Evolutionary conservation across 2,888 invertebrate species (phyloP), one percentile per base, ranked within the genome.

Genomic region (Patella ulyssiponensis): DNA sequence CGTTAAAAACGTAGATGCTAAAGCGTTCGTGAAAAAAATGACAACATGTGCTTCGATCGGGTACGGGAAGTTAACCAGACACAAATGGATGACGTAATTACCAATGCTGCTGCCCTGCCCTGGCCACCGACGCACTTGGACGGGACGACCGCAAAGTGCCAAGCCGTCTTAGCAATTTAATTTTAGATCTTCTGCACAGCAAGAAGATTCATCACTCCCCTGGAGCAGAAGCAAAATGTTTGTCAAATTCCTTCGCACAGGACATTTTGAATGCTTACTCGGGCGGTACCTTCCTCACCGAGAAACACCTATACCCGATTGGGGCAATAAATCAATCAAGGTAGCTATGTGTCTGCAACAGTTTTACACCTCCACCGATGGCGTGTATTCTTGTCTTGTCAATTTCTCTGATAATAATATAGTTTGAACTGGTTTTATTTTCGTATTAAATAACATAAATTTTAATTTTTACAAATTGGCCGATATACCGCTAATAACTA

Each of bases 171-270:
- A 58, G 12, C n/a, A 58, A 58, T 58, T 58, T 58, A 5, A 58
- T 58, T 58, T 58, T 58, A n/a, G 15, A 58, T 14, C 17, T 14
- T 11, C 15, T 58, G n/a, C 58, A 58, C 58, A 14, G 58, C n/a
- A 58, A 58, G n/a, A 58, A 58, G 58, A n/a, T 58, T 58, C 58
- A 58, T 58, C 58, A 58, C 58, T n/a, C 58, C 58, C 58, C 15
- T 58, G 11, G 58, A 58, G 58, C 15, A 58, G 58, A 58, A 58
- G 58, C n/a, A n/a, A 58, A 58, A 58, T 14, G n/a, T 58, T 58
- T 58, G 5, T 58, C 58, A 58, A n/a, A 14, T 58, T 27, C 14
- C 58, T 58, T 58, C 58, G 58, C 58, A 58, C 58, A 58, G 58
- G 58, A 12, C 58, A 14, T 58, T 58, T 14, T 58, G 15, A 11